Percentiles rank a stretch among this genome's conserved stretches.
phyloP scores from a whole-genome alignment of 2,113 vertebrate genomes.

The Elephas maximus region DNA sequence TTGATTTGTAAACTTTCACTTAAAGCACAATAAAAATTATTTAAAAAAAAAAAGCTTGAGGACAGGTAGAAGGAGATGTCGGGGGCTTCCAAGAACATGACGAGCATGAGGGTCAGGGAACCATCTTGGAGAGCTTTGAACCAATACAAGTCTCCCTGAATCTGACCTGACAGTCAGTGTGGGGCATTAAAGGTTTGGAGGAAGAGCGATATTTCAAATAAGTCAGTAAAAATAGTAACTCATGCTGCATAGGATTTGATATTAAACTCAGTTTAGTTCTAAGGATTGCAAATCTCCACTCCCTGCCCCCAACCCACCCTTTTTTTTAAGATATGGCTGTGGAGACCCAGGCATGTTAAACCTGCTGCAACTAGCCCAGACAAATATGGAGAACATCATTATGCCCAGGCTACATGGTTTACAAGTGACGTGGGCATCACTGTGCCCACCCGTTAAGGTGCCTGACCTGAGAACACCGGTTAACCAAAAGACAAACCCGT shows the following conservation, averaged over 20 bases:
- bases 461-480: too few relatives aligned
- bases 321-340: background rate
- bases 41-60: too few relatives aligned
- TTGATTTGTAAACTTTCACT: too few relatives aligned
- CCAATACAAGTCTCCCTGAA: background rate
- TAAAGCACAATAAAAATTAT: too few relatives aligned
- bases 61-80: too few relatives aligned
- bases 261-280: background rate
- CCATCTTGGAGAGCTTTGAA: background rate
- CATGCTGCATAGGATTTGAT: background rate
- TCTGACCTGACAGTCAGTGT: background rate
- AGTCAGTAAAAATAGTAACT: background rate
- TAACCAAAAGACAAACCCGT: background rate
- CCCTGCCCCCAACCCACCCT: background rate
- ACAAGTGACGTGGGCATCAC: fast-evolving
- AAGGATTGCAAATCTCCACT: background rate
- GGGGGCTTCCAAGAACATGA: background rate
- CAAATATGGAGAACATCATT: background rate
- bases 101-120: background rate
- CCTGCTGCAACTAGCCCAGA: background rate
- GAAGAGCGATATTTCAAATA: background rate
- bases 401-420: background rate
- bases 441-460: background rate
- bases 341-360: background rate
- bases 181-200: background rate